Conservation (phyloP, 2,113 vertebrate species). For the Polypterus senegalus region DNA sequence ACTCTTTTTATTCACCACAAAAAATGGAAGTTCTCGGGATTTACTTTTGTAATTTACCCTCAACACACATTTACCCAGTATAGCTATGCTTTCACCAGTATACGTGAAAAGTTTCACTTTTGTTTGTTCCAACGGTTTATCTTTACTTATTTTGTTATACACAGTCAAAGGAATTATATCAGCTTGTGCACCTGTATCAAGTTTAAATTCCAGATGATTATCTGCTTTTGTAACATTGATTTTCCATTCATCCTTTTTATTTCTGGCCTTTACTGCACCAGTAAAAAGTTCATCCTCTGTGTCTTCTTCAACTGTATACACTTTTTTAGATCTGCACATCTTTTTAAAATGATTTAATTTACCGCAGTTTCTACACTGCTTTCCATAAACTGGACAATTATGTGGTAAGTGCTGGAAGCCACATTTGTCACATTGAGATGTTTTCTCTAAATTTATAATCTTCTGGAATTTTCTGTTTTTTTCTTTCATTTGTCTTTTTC, state of each 20-base stretch:
- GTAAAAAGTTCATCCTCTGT: constrained; percentile 1
- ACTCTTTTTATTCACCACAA: constrained; percentile 2
- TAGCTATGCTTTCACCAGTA: constrained; percentile 16
- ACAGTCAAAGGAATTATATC: constrained; percentile 14
- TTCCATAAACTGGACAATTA: constrained; percentile 13
- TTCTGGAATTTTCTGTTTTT: no score
- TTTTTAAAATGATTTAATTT: constrained; percentile 12
- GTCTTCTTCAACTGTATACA: constrained; percentile 10
- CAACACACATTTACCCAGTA: constrained; percentile 13
- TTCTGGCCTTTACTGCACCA: not conserved
- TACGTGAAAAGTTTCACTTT: constrained; percentile 16
- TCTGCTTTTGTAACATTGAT: not conserved
- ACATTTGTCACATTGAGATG: constrained; percentile 20
- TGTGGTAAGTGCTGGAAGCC: constrained; percentile 4
- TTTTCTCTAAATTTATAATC: constrained; percentile 41
- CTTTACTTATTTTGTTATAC: constrained; percentile 8
- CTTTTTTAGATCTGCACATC: constrained; percentile 13
- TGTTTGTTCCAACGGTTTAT: not conserved
- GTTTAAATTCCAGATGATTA: constrained; percentile 10
- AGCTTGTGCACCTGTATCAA: constrained; percentile 14
- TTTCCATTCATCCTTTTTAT: constrained; percentile 9
- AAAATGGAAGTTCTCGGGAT: not conserved
- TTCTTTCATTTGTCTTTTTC: no score
- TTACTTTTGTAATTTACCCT: constrained; percentile 13
- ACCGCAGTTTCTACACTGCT: constrained; percentile 22